Conservation (phyloP, 1,140 invertebrate species). For the Drosophila novamexicana region DNA sequence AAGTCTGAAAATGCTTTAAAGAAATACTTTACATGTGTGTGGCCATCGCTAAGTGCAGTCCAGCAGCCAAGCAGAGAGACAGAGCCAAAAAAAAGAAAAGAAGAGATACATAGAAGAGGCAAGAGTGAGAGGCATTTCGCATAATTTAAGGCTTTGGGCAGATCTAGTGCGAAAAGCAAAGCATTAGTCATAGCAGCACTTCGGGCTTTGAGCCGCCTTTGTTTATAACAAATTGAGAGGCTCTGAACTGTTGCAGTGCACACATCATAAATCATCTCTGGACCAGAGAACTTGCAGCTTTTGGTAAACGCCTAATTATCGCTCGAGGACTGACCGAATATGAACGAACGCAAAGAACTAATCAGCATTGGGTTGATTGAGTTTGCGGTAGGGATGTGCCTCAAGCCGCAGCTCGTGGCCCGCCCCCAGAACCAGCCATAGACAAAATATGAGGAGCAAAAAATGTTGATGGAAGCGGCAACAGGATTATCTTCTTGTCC, state of each 20-base stretch:
- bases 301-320: slow-evolving; percentile 68
- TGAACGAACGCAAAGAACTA: slow-evolving; percentile 44
- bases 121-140: not conserved
- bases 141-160: slow-evolving; percentile 45
- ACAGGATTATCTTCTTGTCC: slow-evolving; percentile 61
- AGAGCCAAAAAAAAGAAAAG: not conserved
- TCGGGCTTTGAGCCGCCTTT: slow-evolving; percentile 13
- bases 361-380: slow-evolving; percentile 23
- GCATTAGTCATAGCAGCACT: slow-evolving; percentile 27
- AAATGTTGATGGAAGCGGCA: slow-evolving; percentile 3
- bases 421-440: not conserved
- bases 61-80: not conserved
- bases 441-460: slow-evolving; percentile 36
- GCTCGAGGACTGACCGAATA: slow-evolving; percentile 26
- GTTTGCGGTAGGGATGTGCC: not conserved
- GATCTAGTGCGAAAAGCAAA: slow-evolving; percentile 15
- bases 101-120: not conserved
- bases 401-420: not conserved
- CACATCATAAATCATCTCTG: slow-evolving; percentile 74
- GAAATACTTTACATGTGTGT: not conserved
- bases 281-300: slow-evolving; percentile 36
- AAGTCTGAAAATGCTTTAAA: too few relatives aligned
- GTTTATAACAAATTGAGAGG: slow-evolving; percentile 65
- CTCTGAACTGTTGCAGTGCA: slow-evolving; percentile 46
- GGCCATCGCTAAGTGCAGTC: not conserved